These are phyloP conservation scores for Strongylocentrotus purpuratus DNA, from an alignment of 35 echinoderm and acorn worm genomes.

Conservation along the genomic window DNA sequence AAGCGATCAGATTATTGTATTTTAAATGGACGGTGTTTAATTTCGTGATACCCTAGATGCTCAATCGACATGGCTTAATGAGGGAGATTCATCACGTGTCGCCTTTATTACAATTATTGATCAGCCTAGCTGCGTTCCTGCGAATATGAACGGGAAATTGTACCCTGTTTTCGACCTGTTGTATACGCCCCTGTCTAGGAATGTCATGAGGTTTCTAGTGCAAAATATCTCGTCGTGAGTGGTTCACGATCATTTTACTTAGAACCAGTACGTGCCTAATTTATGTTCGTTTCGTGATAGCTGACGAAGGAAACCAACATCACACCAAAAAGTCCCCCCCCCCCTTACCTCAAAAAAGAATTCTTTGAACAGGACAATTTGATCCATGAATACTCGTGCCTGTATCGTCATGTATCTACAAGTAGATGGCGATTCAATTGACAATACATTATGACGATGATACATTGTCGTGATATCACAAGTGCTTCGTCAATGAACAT, in stretches of 20 bases:
- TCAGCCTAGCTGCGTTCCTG: background rate
- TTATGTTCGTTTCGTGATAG: background rate
- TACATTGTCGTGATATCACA: too few species aligned
- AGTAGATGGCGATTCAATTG: too few species aligned
- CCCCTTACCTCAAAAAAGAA: too few species aligned
- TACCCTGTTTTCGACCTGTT: background rate
- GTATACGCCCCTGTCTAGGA: background rate
- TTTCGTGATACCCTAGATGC: background rate
- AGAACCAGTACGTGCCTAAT: background rate
- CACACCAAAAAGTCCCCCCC: background rate
- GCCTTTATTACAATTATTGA: background rate
- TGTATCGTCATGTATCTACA: too few species aligned
- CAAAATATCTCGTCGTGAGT: background rate
- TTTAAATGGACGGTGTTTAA: background rate
- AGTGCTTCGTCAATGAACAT: too few species aligned
- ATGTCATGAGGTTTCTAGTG: background rate
- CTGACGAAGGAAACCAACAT: background rate
- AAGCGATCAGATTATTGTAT: slow-evolving; percentile 12
- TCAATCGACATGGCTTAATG: background rate
- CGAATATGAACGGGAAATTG: background rate
- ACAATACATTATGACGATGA: too few species aligned
- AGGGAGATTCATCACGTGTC: background rate
- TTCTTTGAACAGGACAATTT: too few species aligned
- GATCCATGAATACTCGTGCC: too few species aligned
- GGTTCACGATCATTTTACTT: background rate